Percentiles rank a stretch among this genome's conserved stretches.
Evolutionary conservation across 1,140 invertebrate genomes (phyloP).

Genomic region (Aphelenchoides besseyi): DNA sequence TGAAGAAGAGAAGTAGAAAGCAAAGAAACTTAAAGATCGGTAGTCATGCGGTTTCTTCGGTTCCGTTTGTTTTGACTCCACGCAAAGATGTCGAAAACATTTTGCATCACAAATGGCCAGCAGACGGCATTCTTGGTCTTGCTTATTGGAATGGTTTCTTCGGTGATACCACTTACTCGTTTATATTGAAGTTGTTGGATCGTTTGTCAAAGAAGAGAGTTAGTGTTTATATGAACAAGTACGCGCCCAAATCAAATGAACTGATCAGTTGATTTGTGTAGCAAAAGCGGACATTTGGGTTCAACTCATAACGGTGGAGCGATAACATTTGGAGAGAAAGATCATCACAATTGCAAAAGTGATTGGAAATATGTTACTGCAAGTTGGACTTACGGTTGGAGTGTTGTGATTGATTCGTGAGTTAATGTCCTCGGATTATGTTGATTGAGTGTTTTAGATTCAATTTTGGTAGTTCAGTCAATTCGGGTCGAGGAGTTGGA

Average conservation of each 20-base stretch:
- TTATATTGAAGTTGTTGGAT: not conserved
- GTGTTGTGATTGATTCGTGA: not conserved
- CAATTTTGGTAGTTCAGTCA: not conserved
- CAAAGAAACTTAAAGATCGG: not conserved
- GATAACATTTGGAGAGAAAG: not conserved
- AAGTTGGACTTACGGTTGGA: not conserved
- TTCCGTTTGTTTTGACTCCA: conserved; percentile 8
- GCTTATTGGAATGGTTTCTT: conserved; percentile 17
- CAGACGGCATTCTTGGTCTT: conserved; percentile 1
- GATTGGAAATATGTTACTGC: not conserved
- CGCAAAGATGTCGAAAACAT: not conserved
- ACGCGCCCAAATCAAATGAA: not conserved
- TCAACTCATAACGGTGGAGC: not conserved
- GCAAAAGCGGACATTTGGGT: not conserved
- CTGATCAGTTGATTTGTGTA: not conserved
- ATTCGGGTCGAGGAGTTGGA: not conserved
- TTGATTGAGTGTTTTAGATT: not conserved
- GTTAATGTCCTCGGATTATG: not conserved
- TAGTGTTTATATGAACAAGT: conserved; percentile 1
- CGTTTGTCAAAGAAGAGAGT: not conserved
- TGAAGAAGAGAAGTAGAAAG: not conserved
- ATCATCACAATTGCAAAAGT: not conserved
- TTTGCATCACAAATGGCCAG: not conserved
- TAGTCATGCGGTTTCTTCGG: not conserved
- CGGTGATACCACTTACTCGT: conserved; percentile 13